Evolutionary conservation across 2,888 invertebrate species (phyloP).

Genomic region (Lasioglossum pauxillum): DNA sequence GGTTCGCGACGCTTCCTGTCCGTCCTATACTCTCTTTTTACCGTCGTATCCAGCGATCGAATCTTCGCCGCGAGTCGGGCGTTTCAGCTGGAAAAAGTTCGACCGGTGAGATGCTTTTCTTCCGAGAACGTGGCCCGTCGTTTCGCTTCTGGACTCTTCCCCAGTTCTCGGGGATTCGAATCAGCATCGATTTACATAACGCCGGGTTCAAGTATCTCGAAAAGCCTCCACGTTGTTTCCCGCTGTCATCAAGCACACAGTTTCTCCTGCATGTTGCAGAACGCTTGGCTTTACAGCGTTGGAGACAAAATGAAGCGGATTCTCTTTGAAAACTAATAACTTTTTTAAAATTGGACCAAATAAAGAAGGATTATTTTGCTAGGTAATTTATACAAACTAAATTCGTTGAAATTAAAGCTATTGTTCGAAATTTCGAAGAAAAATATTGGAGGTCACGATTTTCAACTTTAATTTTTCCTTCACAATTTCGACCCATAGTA

Average conservation of each 20-base stretch:
- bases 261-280: background rate
- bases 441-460: too few species aligned
- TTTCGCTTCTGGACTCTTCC: slow-evolving; percentile 20
- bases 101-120: background rate
- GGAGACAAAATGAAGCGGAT: background rate
- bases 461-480: too few species aligned
- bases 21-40: slow-evolving; percentile 13
- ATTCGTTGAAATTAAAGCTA: too few species aligned
- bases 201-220: slow-evolving; percentile 1
- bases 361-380: too few species aligned
- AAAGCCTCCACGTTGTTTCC: background rate
- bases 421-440: too few species aligned
- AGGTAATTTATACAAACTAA: too few species aligned
- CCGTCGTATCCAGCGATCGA: slow-evolving; percentile 28
- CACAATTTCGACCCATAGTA: too few species aligned
- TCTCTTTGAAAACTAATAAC: background rate
- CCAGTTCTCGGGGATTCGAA: slow-evolving; percentile 34
- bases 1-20: background rate
- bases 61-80: slow-evolving; percentile 26
- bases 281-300: background rate
- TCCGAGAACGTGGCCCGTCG: slow-evolving; percentile 10
- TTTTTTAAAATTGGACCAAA: too few species aligned
- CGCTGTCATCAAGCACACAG: background rate
- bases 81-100: slow-evolving; percentile 21
- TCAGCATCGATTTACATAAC: slow-evolving; percentile 57